Conservation (phyloP, 2,888 invertebrate genomes). For the Busseola fusca region DNA sequence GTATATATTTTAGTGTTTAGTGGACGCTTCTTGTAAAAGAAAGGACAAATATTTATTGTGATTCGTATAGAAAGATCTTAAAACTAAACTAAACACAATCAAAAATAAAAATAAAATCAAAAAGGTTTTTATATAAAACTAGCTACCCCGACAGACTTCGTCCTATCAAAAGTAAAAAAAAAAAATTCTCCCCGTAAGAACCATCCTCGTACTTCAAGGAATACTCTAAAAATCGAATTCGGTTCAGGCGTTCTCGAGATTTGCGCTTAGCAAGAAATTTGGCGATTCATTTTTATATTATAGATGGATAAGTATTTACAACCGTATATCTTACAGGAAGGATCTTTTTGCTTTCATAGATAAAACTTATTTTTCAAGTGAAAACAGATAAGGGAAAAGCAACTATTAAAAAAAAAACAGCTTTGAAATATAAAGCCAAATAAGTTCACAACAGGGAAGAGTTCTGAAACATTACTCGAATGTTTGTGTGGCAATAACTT, state of each 20-base stretch:
- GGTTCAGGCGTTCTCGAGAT: too few species aligned
- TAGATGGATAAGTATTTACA: conserved; percentile 8
- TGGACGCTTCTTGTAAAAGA: neutral
- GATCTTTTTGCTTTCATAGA: conserved; percentile 18
- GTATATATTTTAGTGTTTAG: conserved; percentile 15
- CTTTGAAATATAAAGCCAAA: neutral
- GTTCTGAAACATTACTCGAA: neutral
- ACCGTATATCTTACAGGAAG: neutral
- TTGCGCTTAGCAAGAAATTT: too few species aligned
- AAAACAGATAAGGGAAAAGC: neutral
- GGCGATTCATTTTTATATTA: too few species aligned
- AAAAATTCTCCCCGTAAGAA: too few species aligned
- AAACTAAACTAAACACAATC: too few species aligned
- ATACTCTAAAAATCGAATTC: too few species aligned
- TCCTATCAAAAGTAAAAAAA: too few species aligned
- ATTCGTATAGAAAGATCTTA: neutral
- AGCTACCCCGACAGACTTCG: too few species aligned
- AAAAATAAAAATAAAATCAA: too few species aligned
- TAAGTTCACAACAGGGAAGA: neutral
- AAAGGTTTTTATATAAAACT: conserved; percentile 27
- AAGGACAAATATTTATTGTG: conserved; percentile 23
- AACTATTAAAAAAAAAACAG: neutral
- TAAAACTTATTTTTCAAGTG: conserved; percentile 4
- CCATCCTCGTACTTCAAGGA: too few species aligned
- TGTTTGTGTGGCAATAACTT: conserved; percentile 11